A percentile compares a stretch with the other conserved stretches of the same genome.
These are phyloP conservation scores for Nemapogon koenigi DNA, from an alignment of 2,888 invertebrate genomes.

Conservation along the genomic window DNA sequence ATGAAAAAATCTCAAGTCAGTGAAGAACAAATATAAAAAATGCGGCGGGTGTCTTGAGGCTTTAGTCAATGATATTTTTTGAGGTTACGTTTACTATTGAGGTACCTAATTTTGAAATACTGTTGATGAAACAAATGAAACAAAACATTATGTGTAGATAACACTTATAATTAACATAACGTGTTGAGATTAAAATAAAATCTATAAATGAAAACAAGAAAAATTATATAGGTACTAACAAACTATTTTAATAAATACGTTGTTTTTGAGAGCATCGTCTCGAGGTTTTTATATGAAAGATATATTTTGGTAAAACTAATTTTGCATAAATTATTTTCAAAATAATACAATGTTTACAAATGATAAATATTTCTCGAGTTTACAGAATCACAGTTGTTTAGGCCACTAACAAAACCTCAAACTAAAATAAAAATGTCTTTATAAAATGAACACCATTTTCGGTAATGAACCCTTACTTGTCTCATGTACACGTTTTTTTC, in stretches of 20 bases:
- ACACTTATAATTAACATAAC: slow-evolving; percentile 63
- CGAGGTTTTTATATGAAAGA: no score
- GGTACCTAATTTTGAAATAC: no score
- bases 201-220: slow-evolving; percentile 62
- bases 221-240: slow-evolving; percentile 15
- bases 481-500: no score
- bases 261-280: no score
- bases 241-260: slow-evolving; percentile 3
- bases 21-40: slow-evolving; percentile 7
- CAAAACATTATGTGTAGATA: slow-evolving; percentile 41
- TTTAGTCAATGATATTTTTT: no score
- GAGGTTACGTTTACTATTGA: no score
- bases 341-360: no score
- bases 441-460: background rate
- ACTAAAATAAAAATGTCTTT: background rate
- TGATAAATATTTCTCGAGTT: no score
- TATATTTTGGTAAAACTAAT: no score
- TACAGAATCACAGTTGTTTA: slow-evolving; percentile 6
- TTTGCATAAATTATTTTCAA: slow-evolving; percentile 1
- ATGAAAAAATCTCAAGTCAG: slow-evolving; percentile 11
- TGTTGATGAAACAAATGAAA: slow-evolving; percentile 21
- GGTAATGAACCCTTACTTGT: no score
- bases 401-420: slow-evolving; percentile 4
- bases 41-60: no score
- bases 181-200: slow-evolving; percentile 59